These are phyloP conservation scores for Xenopus borealis DNA, from an alignment of 2,113 vertebrate species.

Conservation along the genomic window DNA sequence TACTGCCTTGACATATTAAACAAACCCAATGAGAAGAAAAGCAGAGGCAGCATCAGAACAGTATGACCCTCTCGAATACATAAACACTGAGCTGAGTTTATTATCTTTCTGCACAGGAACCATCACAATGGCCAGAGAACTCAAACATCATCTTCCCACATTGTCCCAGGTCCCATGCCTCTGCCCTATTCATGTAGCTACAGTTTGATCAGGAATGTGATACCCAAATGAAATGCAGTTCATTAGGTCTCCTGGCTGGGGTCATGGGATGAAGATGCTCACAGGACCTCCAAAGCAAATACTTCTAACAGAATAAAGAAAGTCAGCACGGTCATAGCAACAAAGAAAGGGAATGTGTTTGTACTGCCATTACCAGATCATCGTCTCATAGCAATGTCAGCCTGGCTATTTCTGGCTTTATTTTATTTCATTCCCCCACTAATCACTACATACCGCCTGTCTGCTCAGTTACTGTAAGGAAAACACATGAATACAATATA, in stretches of 20 bases:
- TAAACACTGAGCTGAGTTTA: conserved; percentile 20
- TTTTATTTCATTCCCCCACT: no score
- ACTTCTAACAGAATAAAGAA: conserved; percentile 5
- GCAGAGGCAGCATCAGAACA: neutral
- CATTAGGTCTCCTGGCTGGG: conserved; percentile 20
- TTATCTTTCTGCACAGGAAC: conserved; percentile 22
- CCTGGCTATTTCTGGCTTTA: no score
- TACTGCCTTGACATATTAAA: neutral
- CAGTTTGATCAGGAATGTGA: conserved; percentile 15
- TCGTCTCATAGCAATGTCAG: no score
- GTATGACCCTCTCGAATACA: conserved; percentile 5
- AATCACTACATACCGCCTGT: no score
- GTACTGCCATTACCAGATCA: neutral
- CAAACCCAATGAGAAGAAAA: conserved; percentile 3
- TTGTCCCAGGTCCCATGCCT: neutral
- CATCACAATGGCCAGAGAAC: neutral
- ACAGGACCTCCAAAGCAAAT: conserved; percentile 32
- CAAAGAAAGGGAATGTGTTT: conserved; percentile 15
- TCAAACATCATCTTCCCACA: conserved; percentile 19
- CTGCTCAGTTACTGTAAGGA: no score
- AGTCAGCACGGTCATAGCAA: conserved; percentile 13
- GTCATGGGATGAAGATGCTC: conserved; percentile 25
- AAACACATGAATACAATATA: no score
- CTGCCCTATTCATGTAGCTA: conserved; percentile 1
- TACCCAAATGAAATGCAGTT: conserved; percentile 3